Evolutionary conservation across 2,888 invertebrate species (phyloP).

Genomic region (Melanostoma scalare): DNA sequence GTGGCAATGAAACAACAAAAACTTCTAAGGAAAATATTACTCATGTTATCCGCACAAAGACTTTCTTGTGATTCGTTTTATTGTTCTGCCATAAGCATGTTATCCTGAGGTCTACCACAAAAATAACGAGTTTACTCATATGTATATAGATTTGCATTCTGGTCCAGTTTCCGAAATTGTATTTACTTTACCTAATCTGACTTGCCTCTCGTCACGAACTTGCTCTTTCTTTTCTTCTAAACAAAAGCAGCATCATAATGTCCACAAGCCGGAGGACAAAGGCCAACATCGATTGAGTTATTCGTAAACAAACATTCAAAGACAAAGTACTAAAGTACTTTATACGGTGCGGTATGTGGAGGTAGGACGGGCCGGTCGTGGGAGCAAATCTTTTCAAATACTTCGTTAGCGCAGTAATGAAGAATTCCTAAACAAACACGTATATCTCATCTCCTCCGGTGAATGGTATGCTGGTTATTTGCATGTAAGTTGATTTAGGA

Average conservation of each 20-base stretch:
- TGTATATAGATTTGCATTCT: neutral
- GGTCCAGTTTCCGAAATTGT: neutral
- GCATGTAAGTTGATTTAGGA: conserved; percentile 35
- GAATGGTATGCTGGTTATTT: conserved; percentile 22
- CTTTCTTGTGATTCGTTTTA: too few species aligned
- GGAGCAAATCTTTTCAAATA: conserved; percentile 11
- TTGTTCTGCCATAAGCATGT: conserved; percentile 3
- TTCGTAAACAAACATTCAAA: too few species aligned
- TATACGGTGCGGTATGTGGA: too few species aligned
- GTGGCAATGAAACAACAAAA: too few species aligned
- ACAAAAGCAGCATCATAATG: conserved; percentile 2
- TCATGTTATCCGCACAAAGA: too few species aligned
- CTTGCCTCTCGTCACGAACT: neutral
- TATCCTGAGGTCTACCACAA: conserved; percentile 4
- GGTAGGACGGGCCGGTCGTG: neutral
- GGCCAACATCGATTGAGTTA: conserved; percentile 8
- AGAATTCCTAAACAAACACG: neutral
- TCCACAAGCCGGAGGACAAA: conserved; percentile 20
- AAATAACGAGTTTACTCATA: neutral
- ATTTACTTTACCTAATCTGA: conserved; percentile 4
- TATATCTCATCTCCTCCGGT: too few species aligned
- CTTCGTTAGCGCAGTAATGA: conserved; percentile 27
- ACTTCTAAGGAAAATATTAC: too few species aligned
- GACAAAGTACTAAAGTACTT: too few species aligned
- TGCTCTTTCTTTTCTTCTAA: neutral